phyloP scores from a whole-genome alignment of 2,797 vertebrate species.

The Margarornis squamiger region DNA sequence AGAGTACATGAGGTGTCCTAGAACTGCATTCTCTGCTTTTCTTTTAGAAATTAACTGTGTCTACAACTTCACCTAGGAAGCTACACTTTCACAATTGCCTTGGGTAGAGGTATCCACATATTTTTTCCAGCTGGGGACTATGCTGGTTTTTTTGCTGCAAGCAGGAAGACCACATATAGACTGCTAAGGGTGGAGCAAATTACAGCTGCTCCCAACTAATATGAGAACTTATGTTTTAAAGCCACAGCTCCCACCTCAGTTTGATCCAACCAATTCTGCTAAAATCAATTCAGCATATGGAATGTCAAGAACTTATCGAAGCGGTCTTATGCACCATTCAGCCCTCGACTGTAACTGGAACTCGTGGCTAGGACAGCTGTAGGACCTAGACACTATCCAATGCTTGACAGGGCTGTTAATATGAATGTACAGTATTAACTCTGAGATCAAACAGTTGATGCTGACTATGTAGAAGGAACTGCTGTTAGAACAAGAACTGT shows the following conservation, averaged over 20 bases:
- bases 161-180: slow-evolving; percentile 29
- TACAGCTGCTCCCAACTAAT: slow-evolving; percentile 1
- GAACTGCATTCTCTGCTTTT: background rate
- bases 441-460: background rate
- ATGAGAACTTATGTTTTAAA: slow-evolving; percentile 43
- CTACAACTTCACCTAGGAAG: background rate
- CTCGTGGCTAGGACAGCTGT: background rate
- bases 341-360: background rate
- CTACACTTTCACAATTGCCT: background rate
- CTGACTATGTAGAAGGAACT: background rate
- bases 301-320: rapidly evolving
- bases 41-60: background rate
- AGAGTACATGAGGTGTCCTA: background rate
- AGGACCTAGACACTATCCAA: background rate
- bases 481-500: background rate
- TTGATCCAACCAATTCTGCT: background rate
- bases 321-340: background rate
- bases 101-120: background rate
- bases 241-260: slow-evolving; percentile 37
- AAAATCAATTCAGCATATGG: background rate
- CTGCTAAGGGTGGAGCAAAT: slow-evolving; percentile 36
- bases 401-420: background rate
- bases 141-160: background rate
- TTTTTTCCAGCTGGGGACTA: slow-evolving; percentile 38
- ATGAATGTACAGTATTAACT: background rate